These are phyloP conservation scores for Stenichneumon culpator DNA, from an alignment of 2,888 invertebrate species.

Conservation along the genomic window DNA sequence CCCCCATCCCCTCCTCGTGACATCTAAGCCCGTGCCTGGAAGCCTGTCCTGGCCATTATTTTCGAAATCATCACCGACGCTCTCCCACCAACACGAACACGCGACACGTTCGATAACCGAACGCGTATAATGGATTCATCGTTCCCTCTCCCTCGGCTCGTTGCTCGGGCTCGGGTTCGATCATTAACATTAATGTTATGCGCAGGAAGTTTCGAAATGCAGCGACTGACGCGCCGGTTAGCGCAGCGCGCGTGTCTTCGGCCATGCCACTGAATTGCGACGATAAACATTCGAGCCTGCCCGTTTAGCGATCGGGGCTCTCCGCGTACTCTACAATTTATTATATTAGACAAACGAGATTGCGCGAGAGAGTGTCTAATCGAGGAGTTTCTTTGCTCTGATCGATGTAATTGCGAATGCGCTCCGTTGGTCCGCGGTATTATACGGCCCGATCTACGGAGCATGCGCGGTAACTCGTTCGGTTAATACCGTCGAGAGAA, in stretches of 20 bases:
- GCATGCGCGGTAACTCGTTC: slow-evolving; percentile 40
- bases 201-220: slow-evolving; percentile 12
- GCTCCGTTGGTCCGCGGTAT: slow-evolving; percentile 50
- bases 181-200: slow-evolving; percentile 28
- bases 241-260: slow-evolving; percentile 2
- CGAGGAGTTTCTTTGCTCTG: slow-evolving; percentile 47
- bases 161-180: not conserved
- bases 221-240: not conserved
- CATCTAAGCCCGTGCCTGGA: slow-evolving; percentile 37
- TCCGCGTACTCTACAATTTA: slow-evolving; percentile 40
- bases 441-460: slow-evolving; percentile 60
- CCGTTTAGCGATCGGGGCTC: not conserved
- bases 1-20: slow-evolving; percentile 7
- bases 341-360: slow-evolving; percentile 58
- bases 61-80: slow-evolving; percentile 30
- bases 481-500: slow-evolving; percentile 2
- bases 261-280: not conserved
- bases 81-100: not conserved
- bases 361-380: slow-evolving; percentile 50
- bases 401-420: slow-evolving; percentile 66
- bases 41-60: slow-evolving; percentile 20
- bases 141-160: not conserved
- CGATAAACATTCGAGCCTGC: slow-evolving; percentile 28
- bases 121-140: not conserved
- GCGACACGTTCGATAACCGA: not conserved